These are phyloP conservation scores for Caenorhabditis inopinata DNA, from an alignment of 1,140 invertebrate species.

Conservation along the genomic window DNA sequence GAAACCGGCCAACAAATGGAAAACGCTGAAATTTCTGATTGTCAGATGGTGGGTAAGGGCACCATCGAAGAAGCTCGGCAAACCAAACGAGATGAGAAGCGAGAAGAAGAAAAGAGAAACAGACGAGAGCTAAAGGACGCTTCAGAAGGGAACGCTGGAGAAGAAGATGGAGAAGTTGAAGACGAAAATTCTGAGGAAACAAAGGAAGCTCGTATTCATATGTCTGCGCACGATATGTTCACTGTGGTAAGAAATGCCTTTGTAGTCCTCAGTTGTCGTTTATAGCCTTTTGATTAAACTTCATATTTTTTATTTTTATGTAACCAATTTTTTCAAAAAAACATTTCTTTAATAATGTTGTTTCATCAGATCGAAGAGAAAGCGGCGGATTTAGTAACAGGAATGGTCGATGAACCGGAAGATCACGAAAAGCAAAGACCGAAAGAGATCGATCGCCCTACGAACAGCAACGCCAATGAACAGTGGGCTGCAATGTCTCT, in stretches of 20 bases:
- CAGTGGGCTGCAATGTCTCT: constrained; percentile 70
- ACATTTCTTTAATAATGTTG: too few species aligned
- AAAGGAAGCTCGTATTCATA: constrained; percentile 31
- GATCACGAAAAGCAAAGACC: background rate
- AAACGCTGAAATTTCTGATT: background rate
- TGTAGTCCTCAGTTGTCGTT: too few species aligned
- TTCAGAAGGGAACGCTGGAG: background rate
- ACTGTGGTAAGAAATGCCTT: constrained; percentile 2
- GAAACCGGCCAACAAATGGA: background rate
- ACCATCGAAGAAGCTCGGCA: background rate
- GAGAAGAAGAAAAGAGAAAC: background rate
- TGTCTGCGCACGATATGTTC: constrained; percentile 38
- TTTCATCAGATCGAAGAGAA: constrained; percentile 14
- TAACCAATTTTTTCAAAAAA: background rate
- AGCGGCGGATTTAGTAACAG: constrained; percentile 5
- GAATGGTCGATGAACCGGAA: background rate
- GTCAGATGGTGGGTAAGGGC: background rate
- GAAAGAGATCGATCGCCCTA: background rate
- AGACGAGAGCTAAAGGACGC: background rate
- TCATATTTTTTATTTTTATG: background rate
- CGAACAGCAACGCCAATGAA: constrained; percentile 2
- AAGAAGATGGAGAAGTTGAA: background rate
- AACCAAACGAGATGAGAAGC: background rate
- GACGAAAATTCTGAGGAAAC: constrained; percentile 2
- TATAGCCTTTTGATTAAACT: background rate